A percentile compares a stretch with the other conserved stretches of the same genome.
These are phyloP conservation scores for Chaetodon auriga DNA, from an alignment of 2,113 vertebrate species.

Conservation along the genomic window DNA sequence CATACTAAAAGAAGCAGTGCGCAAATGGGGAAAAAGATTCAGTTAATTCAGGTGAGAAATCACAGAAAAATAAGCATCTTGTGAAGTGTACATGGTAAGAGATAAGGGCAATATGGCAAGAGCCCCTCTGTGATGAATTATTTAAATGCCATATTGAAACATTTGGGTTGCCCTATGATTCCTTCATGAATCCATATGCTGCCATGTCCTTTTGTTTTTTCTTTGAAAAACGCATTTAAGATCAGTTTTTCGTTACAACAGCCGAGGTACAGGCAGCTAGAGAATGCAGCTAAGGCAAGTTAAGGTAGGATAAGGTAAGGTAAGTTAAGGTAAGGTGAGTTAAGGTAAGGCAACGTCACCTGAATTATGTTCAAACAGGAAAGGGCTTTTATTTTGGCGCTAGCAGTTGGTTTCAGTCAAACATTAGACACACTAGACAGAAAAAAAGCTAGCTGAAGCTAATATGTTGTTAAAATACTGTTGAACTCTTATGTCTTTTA, in stretches of 20 bases:
- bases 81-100: slow-evolving; percentile 32
- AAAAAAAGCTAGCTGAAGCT: too few relatives aligned
- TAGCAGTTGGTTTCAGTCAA: background rate
- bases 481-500: too few relatives aligned
- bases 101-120: slow-evolving; percentile 63
- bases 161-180: slow-evolving; percentile 69
- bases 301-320: too few relatives aligned
- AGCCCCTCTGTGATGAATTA: slow-evolving; percentile 73
- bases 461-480: too few relatives aligned
- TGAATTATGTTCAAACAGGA: background rate
- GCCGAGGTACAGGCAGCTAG: background rate
- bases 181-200: slow-evolving; percentile 72
- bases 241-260: background rate
- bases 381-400: background rate
- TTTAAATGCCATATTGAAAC: slow-evolving; percentile 78
- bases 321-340: too few relatives aligned
- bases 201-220: slow-evolving; percentile 17
- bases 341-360: background rate
- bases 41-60: slow-evolving; percentile 14
- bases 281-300: too few relatives aligned
- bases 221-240: background rate
- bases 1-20: slow-evolving; percentile 8
- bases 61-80: slow-evolving; percentile 16
- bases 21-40: slow-evolving; percentile 12
- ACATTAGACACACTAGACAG: too few relatives aligned